Evolutionary conservation across 2,113 vertebrate species (phyloP), one percentile per base, ranked within the genome.

Genomic region (Gymnocephalus cernua): DNA sequence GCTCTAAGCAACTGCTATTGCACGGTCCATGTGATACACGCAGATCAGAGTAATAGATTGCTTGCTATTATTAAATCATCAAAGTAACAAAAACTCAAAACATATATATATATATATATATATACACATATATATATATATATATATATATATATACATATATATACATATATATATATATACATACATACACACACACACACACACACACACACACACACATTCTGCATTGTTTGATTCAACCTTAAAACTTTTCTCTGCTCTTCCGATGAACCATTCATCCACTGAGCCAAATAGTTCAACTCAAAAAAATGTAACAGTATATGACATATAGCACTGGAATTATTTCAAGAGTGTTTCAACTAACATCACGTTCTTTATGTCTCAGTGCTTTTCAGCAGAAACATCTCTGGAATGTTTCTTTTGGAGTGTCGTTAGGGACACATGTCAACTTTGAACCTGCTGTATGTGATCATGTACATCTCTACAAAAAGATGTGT

Each of bases 391-490:
- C 11, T 64, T 58, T 11, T 23, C 53, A 74, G 35, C 25, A 10
- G 16, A 1, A n/a, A 74, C 69, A 68, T 58, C 51, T 15, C 53
- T 51, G 3, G 11, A 53, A 35, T 16, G n/a, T n/a, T 61, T 73
- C 19, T 48, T 54, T 79, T 71, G 13, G 5, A 51, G 19, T 63
- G 54, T 21, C 18, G n/a, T 67, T 54, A 53, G 45, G 51, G 44
- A 35, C 44, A 27, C 44, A 27, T 65, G 64, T 59, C 51, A 65
- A 15, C 74, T 53, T 61, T 70, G 45, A 74, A 68, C 38, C 6
- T 38, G 25, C 65, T 65, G 56, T 18, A 54, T 78, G 53, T 73
- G 35, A 73, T 67, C 25, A 16, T 38, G 27, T 56, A 66, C 50
- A 41, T 54, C 21, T 25, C 45, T 44, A 51, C 44, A 41, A 64